phyloP scores from a whole-genome alignment of 2,888 invertebrate species.

The Uropetala carovei region DNA sequence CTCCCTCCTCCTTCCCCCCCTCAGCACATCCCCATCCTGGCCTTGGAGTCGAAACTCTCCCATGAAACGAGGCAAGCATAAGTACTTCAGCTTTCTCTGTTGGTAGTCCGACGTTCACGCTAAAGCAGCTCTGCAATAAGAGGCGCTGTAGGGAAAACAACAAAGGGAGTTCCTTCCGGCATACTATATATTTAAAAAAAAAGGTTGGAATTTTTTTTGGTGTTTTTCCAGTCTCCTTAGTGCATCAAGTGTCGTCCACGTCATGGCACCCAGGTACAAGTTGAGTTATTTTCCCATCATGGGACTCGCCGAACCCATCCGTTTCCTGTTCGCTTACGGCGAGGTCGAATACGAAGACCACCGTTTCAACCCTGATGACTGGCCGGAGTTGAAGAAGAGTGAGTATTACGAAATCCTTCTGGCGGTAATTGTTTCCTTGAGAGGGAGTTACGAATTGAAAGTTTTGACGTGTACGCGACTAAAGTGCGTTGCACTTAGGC shows the following conservation, averaged over 20 bases:
- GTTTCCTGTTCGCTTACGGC: slow-evolving; percentile 65
- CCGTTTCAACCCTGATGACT: slow-evolving; percentile 33
- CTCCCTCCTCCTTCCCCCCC: background rate
- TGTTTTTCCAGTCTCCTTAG: background rate
- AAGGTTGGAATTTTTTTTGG: background rate
- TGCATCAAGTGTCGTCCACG: too few species aligned
- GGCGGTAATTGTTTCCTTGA: too few species aligned
- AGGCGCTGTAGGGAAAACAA: too few species aligned
- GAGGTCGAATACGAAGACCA: slow-evolving; percentile 58
- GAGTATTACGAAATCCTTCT: background rate
- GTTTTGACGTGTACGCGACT: too few species aligned
- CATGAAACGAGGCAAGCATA: too few species aligned
- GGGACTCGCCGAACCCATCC: slow-evolving; percentile 60
- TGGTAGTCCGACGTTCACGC: too few species aligned
- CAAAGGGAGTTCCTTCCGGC: background rate
- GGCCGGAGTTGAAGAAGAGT: slow-evolving; percentile 9
- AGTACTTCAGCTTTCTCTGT: too few species aligned
- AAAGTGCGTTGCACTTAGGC: too few species aligned
- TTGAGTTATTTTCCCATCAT: slow-evolving; percentile 56
- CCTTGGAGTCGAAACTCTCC: too few species aligned
- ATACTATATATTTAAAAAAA: background rate
- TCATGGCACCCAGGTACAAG: slow-evolving; percentile 64
- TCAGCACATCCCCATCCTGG: background rate
- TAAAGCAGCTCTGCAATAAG: too few species aligned
- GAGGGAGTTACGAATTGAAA: too few species aligned